These are phyloP conservation scores for Sphenodon punctatus DNA, from an alignment of 2,797 vertebrate species.

Conservation along the genomic window DNA sequence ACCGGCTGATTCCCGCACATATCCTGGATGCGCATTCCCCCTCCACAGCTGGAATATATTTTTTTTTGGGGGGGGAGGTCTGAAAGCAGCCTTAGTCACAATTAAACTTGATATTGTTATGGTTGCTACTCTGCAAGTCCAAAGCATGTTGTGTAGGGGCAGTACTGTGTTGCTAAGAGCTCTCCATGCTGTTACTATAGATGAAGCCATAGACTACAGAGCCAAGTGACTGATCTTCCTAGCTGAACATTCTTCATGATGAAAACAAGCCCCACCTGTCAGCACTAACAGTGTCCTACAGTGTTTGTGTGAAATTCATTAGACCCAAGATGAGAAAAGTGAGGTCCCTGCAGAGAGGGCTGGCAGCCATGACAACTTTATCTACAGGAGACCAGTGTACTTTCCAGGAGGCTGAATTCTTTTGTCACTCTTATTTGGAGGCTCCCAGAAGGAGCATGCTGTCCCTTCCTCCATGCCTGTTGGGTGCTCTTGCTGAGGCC, in stretches of 20 bases:
- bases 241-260: background rate
- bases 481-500: background rate
- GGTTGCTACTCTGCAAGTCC: background rate
- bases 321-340: background rate
- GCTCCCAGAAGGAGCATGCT: background rate
- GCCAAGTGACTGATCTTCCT: rapidly evolving
- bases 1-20: too few species aligned
- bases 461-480: background rate
- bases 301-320: background rate
- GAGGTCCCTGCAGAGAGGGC: background rate
- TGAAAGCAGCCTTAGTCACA: too few species aligned
- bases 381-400: background rate
- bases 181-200: background rate
- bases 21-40: too few species aligned
- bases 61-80: too few species aligned
- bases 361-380: rapidly evolving
- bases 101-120: background rate
- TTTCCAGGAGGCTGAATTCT: background rate
- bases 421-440: background rate
- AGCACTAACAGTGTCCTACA: background rate
- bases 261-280: background rate
- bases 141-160: background rate
- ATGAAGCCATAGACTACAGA: background rate
- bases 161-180: background rate
- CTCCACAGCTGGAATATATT: too few species aligned